Evolutionary conservation across 37 sponge, comb jelly and placozoan genomes (phyloP).

Genomic region (Cliona cf. orientalis): DNA sequence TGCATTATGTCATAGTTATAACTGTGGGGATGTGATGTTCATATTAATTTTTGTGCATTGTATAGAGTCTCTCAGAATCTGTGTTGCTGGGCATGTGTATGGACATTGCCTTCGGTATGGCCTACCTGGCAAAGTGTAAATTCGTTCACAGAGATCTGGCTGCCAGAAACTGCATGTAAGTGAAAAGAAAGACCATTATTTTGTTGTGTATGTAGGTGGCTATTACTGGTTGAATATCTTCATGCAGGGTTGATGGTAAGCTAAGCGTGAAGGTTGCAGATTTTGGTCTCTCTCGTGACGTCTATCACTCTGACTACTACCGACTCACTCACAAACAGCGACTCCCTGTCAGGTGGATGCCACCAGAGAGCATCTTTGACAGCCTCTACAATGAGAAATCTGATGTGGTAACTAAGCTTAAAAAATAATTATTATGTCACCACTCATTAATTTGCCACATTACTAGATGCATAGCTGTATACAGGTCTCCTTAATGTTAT

Average conservation of each 20-base stretch:
- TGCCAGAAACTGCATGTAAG: slow-evolving; percentile 69
- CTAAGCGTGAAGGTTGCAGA: slow-evolving; percentile 55
- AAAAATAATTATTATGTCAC: not conserved
- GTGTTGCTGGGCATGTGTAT: slow-evolving; percentile 34
- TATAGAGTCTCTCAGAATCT: slow-evolving; percentile 16
- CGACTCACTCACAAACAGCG: slow-evolving; percentile 12
- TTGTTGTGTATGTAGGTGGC: not conserved
- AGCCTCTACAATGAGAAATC: slow-evolving; percentile 48
- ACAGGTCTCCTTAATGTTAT: not conserved
- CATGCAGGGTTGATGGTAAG: slow-evolving; percentile 53
- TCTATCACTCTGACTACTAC: slow-evolving; percentile 45
- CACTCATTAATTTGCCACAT: not conserved
- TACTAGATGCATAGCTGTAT: not conserved
- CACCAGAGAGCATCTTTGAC: slow-evolving; percentile 60
- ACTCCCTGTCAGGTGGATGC: slow-evolving; percentile 66
- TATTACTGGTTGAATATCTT: not conserved
- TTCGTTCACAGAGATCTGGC: slow-evolving; percentile 61
- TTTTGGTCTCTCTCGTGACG: slow-evolving; percentile 58
- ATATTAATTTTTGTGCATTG: not conserved
- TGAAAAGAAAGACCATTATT: not conserved
- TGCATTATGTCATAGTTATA: not conserved
- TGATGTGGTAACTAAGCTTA: slow-evolving; percentile 43
- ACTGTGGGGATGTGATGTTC: not conserved
- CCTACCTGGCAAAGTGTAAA: slow-evolving; percentile 37
- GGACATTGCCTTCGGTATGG: slow-evolving; percentile 64